A percentile compares a stretch with the other conserved stretches of the same genome.
These are phyloP conservation scores for Bellardia pandia DNA, from an alignment of 2,888 invertebrate genomes.

Conservation along the genomic window DNA sequence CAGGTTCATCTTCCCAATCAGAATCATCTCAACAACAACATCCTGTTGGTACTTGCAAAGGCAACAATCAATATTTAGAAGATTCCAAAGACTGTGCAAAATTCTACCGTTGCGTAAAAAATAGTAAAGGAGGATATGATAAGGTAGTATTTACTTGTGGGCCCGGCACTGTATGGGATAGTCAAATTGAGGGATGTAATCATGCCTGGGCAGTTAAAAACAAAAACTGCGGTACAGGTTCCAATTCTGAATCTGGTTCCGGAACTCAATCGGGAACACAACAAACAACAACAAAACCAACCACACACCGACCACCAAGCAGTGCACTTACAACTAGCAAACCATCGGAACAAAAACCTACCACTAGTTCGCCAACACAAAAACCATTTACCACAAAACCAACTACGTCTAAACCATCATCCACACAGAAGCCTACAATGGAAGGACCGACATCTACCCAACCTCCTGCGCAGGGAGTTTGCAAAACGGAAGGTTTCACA, in stretches of 20 bases:
- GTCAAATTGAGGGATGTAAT: conserved; percentile 85
- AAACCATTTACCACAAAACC: conserved; percentile 71
- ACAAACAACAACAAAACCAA: conserved; percentile 56
- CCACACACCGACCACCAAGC: conserved; percentile 70
- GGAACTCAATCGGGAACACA: conserved; percentile 32
- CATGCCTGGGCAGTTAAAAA: conserved; percentile 81
- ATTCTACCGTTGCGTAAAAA: conserved; percentile 86
- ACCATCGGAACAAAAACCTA: conserved; percentile 66
- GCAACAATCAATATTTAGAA: conserved; percentile 82
- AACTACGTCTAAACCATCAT: conserved; percentile 59
- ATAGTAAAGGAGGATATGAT: conserved; percentile 84
- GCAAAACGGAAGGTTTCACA: conserved; percentile 84
- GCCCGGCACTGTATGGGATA: conserved; percentile 87
- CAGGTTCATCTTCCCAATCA: conserved; percentile 28
- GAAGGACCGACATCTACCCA: conserved; percentile 59
- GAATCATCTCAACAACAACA: conserved; percentile 69
- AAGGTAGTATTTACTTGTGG: conserved; percentile 86
- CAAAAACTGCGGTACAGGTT: conserved; percentile 76
- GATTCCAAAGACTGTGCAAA: conserved; percentile 85
- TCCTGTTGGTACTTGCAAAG: conserved; percentile 76
- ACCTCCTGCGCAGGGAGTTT: conserved; percentile 78
- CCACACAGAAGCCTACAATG: conserved; percentile 65
- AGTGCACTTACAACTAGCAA: conserved; percentile 69
- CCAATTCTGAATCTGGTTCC: conserved; percentile 21
- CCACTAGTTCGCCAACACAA: conserved; percentile 44